Percentiles rank a stretch among this genome's conserved stretches.
Evolutionary conservation across 2,113 vertebrate genomes (phyloP).

Genomic region (Dipodomys spectabilis): DNA sequence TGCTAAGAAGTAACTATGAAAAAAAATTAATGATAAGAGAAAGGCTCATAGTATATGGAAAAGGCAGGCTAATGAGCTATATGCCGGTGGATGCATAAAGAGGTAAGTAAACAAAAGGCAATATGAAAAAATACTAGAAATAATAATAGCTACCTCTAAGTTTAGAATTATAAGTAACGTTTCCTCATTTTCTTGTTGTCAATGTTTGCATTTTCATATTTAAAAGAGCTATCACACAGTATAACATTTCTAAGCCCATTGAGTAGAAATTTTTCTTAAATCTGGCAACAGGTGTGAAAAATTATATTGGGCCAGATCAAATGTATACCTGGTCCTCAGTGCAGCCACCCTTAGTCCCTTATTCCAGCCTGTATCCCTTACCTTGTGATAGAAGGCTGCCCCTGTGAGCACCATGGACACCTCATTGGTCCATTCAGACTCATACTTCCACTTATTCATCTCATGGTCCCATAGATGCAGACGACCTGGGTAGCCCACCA

Average conservation of each 20-base stretch:
- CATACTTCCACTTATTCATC: conserved; percentile 99
- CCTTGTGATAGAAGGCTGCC: conserved; percentile 99
- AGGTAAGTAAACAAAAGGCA: background rate
- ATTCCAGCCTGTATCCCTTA: conserved; percentile 64
- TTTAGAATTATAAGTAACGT: background rate
- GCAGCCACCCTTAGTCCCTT: accelerated
- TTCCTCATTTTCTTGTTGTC: background rate
- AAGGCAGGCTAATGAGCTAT: background rate
- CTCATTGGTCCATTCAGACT: conserved; percentile 99
- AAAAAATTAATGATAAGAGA: conserved; percentile 9
- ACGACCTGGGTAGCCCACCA: conserved; percentile 97
- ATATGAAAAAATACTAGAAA: background rate
- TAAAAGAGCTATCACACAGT: background rate
- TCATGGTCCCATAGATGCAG: conserved; percentile 99
- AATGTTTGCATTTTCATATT: background rate
- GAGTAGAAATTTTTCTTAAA: background rate
- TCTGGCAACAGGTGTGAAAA: background rate
- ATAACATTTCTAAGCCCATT: background rate
- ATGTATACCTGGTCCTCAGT: accelerated
- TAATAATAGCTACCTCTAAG: background rate
- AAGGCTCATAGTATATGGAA: background rate
- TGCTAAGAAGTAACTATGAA: background rate
- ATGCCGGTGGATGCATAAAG: no score
- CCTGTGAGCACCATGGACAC: conserved; percentile 99
- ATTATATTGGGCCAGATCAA: background rate